Conservation (phyloP, 2,113 vertebrate species). For the Aramus guarauna region DNA sequence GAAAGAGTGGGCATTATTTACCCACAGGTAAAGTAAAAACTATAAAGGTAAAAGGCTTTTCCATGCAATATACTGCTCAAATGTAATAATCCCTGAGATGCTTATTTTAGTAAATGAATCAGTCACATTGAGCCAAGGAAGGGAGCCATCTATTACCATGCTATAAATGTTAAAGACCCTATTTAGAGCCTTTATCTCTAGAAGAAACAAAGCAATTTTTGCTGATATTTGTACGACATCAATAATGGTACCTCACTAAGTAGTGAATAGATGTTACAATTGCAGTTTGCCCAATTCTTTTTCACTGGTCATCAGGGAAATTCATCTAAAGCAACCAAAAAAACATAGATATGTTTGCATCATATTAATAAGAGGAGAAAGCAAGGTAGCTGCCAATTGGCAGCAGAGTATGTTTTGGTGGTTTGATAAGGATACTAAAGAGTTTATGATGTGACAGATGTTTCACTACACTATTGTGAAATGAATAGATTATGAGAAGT, state of each 20-base stretch:
- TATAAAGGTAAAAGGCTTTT: slow-evolving; percentile 64
- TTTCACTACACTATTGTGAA: slow-evolving; percentile 96
- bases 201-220: slow-evolving; percentile 69
- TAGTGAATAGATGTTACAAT: slow-evolving; percentile 56
- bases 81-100: slow-evolving; percentile 56
- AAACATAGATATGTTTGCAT: slow-evolving; percentile 75
- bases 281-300: slow-evolving; percentile 64
- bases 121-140: slow-evolving; percentile 49
- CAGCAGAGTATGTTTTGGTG: slow-evolving; percentile 81
- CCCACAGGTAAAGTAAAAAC: slow-evolving; percentile 69
- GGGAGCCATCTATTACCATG: slow-evolving; percentile 38
- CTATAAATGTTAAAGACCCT: slow-evolving; percentile 69
- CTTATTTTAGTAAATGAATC: slow-evolving; percentile 76
- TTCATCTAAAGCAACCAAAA: slow-evolving; percentile 73
- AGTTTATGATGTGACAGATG: slow-evolving; percentile 96
- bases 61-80: slow-evolving; percentile 53
- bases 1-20: slow-evolving; percentile 36
- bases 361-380: slow-evolving; percentile 78
- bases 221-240: slow-evolving; percentile 55
- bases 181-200: slow-evolving; percentile 58
- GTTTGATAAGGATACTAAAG: slow-evolving; percentile 89
- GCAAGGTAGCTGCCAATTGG: slow-evolving; percentile 78
- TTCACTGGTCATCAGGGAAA: slow-evolving; percentile 76
- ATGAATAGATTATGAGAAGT: slow-evolving; percentile 99
- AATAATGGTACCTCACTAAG: slow-evolving; percentile 58